Evolutionary conservation across 2,797 vertebrate genomes (phyloP).

Genomic region (Anableps anableps): DNA sequence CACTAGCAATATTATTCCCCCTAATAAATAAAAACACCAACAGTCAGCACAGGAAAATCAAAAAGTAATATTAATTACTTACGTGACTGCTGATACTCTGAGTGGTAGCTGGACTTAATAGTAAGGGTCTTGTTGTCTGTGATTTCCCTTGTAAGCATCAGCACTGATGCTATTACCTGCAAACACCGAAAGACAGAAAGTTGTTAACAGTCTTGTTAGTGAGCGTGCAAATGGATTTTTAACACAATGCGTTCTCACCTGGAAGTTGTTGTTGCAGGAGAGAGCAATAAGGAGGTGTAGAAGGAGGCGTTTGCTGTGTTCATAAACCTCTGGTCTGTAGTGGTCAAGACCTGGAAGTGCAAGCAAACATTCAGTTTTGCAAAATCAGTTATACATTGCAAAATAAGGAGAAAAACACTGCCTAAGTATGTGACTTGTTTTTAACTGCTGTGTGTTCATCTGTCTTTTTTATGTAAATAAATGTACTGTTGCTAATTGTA

Average conservation of each 20-base stretch:
- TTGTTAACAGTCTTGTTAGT: neutral
- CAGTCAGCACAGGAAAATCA: neutral
- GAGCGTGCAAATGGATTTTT: neutral
- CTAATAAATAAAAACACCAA: neutral
- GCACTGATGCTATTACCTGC: constrained; percentile 91
- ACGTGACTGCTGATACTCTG: constrained; percentile 94
- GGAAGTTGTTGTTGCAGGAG: constrained; percentile 96
- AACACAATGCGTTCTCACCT: constrained; percentile 54
- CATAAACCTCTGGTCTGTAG: constrained; percentile 97
- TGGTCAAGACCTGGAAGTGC: constrained; percentile 91
- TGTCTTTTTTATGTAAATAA: neutral
- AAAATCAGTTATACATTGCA: neutral
- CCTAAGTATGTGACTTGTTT: neutral
- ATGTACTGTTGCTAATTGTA: neutral
- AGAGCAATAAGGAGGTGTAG: constrained; percentile 95
- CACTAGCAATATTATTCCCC: neutral
- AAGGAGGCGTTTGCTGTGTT: constrained; percentile 96
- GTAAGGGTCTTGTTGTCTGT: constrained; percentile 95
- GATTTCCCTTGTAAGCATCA: constrained; percentile 94
- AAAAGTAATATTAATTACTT: constrained; percentile 45
- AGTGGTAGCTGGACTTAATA: constrained; percentile 90
- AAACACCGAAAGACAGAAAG: constrained; percentile 15
- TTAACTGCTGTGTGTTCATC: neutral
- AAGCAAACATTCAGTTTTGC: constrained; percentile 29
- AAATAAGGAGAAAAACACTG: neutral